A percentile compares a stretch with the other conserved stretches of the same genome.
These are phyloP conservation scores for Cryptoblepharus egeriae DNA, from an alignment of 2,797 vertebrate genomes.

Conservation along the genomic window DNA sequence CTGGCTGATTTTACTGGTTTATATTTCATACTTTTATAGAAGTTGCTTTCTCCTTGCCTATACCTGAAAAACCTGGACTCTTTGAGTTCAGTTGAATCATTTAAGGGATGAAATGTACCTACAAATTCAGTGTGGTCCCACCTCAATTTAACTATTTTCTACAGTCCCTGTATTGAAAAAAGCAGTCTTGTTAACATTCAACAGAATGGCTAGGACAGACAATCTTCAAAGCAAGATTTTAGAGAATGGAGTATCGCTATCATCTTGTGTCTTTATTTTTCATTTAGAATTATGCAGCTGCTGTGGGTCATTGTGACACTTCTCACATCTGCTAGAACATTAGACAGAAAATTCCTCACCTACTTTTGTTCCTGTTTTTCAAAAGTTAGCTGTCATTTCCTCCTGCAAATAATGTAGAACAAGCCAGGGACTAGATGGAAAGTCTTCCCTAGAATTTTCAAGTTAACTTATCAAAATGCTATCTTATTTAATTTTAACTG, in stretches of 20 bases:
- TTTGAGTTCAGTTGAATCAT: neutral
- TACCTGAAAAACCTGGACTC: neutral
- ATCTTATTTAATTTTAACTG: constrained; percentile 22
- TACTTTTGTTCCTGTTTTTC: neutral
- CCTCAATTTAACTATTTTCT: neutral
- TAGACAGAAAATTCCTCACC: neutral
- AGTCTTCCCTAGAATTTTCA: neutral
- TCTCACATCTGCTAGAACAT: constrained; percentile 8
- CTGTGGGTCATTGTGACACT: neutral
- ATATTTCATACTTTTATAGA: neutral
- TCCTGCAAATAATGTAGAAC: constrained; percentile 25
- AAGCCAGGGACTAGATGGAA: constrained; percentile 18
- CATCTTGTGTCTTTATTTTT: neutral
- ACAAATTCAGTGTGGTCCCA: neutral
- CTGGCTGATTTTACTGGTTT: neutral
- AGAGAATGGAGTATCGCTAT: neutral
- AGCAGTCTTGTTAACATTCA: neutral
- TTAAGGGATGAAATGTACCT: neutral
- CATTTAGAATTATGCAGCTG: constrained; percentile 12
- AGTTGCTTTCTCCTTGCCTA: neutral
- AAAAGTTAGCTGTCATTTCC: constrained; percentile 5
- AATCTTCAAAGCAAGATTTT: neutral
- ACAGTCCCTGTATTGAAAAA: neutral
- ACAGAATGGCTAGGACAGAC: neutral
- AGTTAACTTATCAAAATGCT: constrained; percentile 27